Base-by-base conservation (phyloP, 2,888 invertebrate species). In the Ophion ellenae region DNA sequence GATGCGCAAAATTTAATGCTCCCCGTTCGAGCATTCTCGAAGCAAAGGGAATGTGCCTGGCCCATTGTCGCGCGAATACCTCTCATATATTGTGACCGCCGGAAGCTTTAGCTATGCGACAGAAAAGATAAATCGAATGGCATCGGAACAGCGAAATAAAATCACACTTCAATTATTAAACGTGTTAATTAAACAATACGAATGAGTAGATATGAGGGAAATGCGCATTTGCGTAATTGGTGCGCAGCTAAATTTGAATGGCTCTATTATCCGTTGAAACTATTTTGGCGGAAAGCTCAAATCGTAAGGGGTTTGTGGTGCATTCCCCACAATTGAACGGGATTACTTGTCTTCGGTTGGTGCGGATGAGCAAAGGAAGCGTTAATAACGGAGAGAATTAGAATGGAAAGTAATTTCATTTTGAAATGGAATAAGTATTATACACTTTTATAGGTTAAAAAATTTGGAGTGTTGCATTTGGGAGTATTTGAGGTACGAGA, bases 1-100 rank as follows among this genome's bases (percentile, higher is more conserved):
- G 57, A n/a, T 20, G 73, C 11, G 64, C 73, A 53, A 66, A 71
- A 77, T 83, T 67, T 78, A 83, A 57, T 73, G 36, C 28, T 71
- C 57, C 32, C 71, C 32, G 57, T 40, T 59, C 40, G 36, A 73
- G 40, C 57, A 73, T 59, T 61, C 53, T 73, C 59, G 59, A 73
- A 73, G 53, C 73, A 73, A 36, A 73, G 59, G 2, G 57, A 57
- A 59, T 73, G 57, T 59, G 32, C 59, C 20, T 36, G 32, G 36
- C 59, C 73, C 53, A 57, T 73, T 73, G 59, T 59, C 14, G 63
- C 28, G 28, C 17, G 63, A 11, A 75, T 59, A 24, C 59, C 59
- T 28, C 24, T 9, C 24, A 75, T 75, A 75, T 64, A 64, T 75
- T 45, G 63, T 63, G 45, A 75, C 17, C 20, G 63, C 59, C 36